phyloP scores from a whole-genome alignment of 2,113 vertebrate genomes.

The Nycticryphes semicollaris region DNA sequence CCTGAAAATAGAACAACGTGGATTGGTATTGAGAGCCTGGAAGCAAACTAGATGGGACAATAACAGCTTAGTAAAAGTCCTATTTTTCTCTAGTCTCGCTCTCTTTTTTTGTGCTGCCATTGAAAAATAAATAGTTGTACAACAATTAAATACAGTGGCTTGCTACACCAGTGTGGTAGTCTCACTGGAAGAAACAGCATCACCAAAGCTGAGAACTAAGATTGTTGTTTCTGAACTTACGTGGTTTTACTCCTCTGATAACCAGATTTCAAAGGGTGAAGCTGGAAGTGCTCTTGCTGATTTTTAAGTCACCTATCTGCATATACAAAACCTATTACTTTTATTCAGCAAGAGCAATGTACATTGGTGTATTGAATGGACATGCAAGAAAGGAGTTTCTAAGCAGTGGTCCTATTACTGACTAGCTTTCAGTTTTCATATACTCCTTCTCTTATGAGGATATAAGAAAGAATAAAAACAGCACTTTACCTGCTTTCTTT shows the following conservation, averaged over 20 bases:
- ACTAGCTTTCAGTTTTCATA: not conserved
- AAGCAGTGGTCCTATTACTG: not conserved
- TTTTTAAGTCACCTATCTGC: not conserved
- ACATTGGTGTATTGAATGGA: not conserved
- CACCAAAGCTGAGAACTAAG: not conserved
- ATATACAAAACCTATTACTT: not conserved
- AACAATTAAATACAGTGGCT: not conserved
- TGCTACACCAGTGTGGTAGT: not conserved
- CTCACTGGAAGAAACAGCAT: not conserved
- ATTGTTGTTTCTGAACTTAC: not conserved
- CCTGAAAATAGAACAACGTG: not conserved
- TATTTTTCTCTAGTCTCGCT: not conserved
- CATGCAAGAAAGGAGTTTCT: not conserved
- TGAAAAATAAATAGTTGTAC: not conserved
- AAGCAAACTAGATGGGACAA: not conserved
- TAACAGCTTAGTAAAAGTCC: not conserved
- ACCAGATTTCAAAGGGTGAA: not conserved
- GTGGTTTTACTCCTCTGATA: not conserved
- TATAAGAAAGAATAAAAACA: not conserved
- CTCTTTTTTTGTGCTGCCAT: not conserved
- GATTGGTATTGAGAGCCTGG: constrained; percentile 43
- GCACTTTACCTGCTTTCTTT: not conserved
- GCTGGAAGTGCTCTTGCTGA: not conserved
- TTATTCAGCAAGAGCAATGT: not conserved
- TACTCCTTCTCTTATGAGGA: not conserved